Evolutionary conservation across 2,797 vertebrate genomes (phyloP).

Genomic region (Onychomys leucogaster): DNA sequence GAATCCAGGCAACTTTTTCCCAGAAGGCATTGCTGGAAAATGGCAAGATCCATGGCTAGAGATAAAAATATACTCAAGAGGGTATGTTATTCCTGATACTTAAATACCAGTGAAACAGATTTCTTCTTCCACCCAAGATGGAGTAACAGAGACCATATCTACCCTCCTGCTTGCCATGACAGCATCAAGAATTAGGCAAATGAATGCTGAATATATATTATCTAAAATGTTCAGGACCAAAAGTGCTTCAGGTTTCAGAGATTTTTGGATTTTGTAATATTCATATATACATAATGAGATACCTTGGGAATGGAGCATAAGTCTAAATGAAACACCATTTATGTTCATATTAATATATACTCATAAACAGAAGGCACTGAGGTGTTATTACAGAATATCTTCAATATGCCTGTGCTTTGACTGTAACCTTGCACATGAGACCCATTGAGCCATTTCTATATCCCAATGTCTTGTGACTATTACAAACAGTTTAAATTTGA

Average conservation of each 20-base stretch:
- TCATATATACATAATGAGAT: background rate
- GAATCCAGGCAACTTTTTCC: background rate
- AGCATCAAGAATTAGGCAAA: background rate
- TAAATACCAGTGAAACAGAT: conserved; percentile 1
- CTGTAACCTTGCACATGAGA: background rate
- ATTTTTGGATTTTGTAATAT: background rate
- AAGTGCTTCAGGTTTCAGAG: background rate
- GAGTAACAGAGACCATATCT: background rate
- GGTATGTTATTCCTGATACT: background rate
- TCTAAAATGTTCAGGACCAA: background rate
- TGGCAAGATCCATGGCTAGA: background rate
- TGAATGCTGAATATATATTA: background rate
- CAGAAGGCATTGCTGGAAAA: background rate
- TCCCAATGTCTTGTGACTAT: background rate
- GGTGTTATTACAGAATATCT: background rate
- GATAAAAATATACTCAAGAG: background rate
- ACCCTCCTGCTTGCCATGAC: background rate
- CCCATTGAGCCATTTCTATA: background rate
- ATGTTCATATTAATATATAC: background rate
- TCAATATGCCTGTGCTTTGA: background rate
- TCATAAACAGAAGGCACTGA: background rate
- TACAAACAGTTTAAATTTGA: background rate
- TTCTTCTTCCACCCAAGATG: background rate
- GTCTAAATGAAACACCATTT: background rate
- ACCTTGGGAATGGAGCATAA: background rate